phyloP scores from a whole-genome alignment of 2,113 vertebrate species.

The Pampusana beccarii region DNA sequence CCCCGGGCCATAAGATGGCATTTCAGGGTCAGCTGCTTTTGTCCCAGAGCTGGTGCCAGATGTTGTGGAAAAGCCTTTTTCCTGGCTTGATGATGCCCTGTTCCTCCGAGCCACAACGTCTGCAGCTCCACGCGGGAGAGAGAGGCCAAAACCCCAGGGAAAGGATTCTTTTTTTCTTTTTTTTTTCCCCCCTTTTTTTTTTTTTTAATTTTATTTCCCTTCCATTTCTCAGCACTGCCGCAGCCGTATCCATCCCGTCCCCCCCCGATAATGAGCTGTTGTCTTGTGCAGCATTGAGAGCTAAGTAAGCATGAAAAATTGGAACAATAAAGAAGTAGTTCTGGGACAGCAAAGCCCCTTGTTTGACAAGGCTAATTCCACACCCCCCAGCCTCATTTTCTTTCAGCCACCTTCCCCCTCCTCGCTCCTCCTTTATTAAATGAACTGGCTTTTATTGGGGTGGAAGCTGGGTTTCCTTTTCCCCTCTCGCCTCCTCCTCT shows the following conservation, averaged over 20 bases:
- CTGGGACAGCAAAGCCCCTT: slow-evolving; percentile 85
- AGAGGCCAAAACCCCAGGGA: not conserved
- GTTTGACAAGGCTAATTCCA: slow-evolving; percentile 89
- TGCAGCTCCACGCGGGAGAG: not conserved
- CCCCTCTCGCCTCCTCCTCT: slow-evolving; percentile 61
- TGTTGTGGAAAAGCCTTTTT: not conserved
- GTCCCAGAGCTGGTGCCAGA: not conserved
- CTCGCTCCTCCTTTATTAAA: slow-evolving; percentile 81
- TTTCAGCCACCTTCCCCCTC: slow-evolving; percentile 64
- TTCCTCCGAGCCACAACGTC: not conserved
- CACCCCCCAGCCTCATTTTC: slow-evolving; percentile 73
- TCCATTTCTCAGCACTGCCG: not conserved
- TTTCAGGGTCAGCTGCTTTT: slow-evolving; percentile 5
- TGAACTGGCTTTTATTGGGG: slow-evolving; percentile 80
- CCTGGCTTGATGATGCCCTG: not conserved
- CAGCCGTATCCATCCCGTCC: not conserved
- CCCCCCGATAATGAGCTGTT: slow-evolving; percentile 78
- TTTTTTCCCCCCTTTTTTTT: slow-evolving; percentile 18
- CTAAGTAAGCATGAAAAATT: slow-evolving; percentile 93
- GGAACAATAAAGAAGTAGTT: slow-evolving; percentile 85
- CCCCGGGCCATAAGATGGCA: not conserved
- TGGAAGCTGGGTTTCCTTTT: slow-evolving; percentile 82
- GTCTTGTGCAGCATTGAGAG: slow-evolving; percentile 86
- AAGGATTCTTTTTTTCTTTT: not conserved
- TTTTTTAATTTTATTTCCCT: not conserved